Percentiles rank a stretch among this genome's conserved stretches.
Conservation (phyloP, 2,888 invertebrate genomes). For the Gandaritis pyraliata region DNA sequence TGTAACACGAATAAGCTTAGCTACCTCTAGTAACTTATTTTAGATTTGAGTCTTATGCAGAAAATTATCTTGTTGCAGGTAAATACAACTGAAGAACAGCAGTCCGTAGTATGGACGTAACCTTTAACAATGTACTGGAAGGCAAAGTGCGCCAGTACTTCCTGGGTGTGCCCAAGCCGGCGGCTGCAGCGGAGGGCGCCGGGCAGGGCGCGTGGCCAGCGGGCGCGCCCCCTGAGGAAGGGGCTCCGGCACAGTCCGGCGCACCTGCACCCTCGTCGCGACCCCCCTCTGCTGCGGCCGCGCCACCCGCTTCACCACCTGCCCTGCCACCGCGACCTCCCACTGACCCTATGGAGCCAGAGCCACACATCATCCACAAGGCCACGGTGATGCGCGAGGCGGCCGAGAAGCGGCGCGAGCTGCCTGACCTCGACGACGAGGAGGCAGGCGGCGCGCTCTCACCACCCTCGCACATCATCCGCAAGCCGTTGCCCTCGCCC, state of each 20-base stretch:
- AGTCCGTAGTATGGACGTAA: constrained; percentile 88
- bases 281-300: constrained; percentile 81
- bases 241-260: constrained; percentile 73
- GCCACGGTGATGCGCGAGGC: constrained; percentile 83
- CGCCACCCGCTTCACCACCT: constrained; percentile 66
- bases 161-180: constrained; percentile 89
- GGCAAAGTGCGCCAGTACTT: constrained; percentile 91
- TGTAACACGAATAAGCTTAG: no score
- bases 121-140: constrained; percentile 91
- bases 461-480: constrained; percentile 79
- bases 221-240: constrained; percentile 67
- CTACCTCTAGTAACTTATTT: background rate
- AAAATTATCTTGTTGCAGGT: constrained; percentile 56
- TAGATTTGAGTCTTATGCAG: background rate
- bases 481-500: constrained; percentile 74
- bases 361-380: constrained; percentile 82
- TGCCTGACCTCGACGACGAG: constrained; percentile 75
- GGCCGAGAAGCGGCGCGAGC: constrained; percentile 75
- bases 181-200: constrained; percentile 69
- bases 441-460: constrained; percentile 70
- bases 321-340: constrained; percentile 67
- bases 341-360: constrained; percentile 79
- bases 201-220: constrained; percentile 66
- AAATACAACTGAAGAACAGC: constrained; percentile 53
- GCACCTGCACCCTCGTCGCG: constrained; percentile 75